A percentile compares a stretch with the other conserved stretches of the same genome.
Conservation (phyloP, 2,888 invertebrate species). For the Eristalis intricaria region DNA sequence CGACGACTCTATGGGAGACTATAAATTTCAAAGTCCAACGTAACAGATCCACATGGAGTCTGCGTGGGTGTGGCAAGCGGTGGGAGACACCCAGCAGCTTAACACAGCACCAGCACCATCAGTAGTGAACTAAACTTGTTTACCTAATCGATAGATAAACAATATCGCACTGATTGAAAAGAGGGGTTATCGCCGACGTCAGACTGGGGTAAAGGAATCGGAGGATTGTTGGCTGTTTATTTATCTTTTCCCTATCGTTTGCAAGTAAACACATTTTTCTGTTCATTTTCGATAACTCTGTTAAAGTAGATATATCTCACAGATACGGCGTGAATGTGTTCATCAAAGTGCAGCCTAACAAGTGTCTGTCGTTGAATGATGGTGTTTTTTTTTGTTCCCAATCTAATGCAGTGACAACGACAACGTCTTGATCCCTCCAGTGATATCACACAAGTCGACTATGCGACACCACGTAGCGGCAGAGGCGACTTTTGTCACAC, state of each 20-base stretch:
- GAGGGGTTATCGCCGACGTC: constrained; percentile 6
- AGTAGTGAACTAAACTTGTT: constrained; percentile 66
- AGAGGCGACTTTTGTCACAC: too few relatives aligned
- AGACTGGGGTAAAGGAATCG: constrained; percentile 15
- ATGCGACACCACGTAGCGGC: background rate
- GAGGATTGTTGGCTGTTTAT: constrained; percentile 32
- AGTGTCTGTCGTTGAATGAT: constrained; percentile 29
- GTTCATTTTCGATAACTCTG: constrained; percentile 12
- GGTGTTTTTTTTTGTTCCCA: background rate
- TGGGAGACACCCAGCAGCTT: background rate
- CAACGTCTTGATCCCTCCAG: background rate
- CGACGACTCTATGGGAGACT: constrained; percentile 32
- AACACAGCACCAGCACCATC: constrained; percentile 29
- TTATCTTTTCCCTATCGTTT: constrained; percentile 31
- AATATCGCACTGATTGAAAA: constrained; percentile 64
- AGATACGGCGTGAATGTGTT: constrained; percentile 10
- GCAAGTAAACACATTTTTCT: background rate
- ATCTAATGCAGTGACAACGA: too few relatives aligned
- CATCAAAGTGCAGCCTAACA: constrained; percentile 33
- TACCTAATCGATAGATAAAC: constrained; percentile 69
- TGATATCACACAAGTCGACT: background rate
- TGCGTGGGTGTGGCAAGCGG: background rate
- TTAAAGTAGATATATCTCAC: background rate
- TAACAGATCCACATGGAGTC: constrained; percentile 20
- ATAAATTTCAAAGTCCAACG: constrained; percentile 53